These are phyloP conservation scores for Delphinus delphis DNA, from an alignment of 2,113 vertebrate species.

Conservation along the genomic window DNA sequence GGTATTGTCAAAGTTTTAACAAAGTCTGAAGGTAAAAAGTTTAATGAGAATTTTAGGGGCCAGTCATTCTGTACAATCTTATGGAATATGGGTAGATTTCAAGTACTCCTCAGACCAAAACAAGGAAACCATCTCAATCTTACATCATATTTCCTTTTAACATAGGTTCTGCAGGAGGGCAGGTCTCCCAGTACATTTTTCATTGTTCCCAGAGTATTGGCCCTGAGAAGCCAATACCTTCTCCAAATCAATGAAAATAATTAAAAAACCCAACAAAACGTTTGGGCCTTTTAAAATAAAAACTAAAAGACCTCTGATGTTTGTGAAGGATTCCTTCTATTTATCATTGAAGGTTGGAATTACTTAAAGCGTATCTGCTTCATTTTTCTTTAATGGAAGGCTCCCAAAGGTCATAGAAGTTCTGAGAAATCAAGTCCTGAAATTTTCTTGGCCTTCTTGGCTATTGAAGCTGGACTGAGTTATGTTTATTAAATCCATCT, in stretches of 20 bases:
- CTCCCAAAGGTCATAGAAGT: constrained; percentile 38
- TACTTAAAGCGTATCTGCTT: constrained; percentile 51
- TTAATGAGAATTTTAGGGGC: neutral
- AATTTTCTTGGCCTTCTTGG: constrained; percentile 51
- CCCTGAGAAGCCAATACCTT: neutral
- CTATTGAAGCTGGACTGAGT: constrained; percentile 39
- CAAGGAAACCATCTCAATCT: neutral
- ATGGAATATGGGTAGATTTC: neutral
- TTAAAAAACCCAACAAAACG: neutral
- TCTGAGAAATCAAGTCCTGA: constrained; percentile 61
- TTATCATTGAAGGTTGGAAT: constrained; percentile 58
- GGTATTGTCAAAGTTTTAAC: neutral
- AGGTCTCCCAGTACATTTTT: neutral
- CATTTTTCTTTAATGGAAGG: constrained; percentile 56
- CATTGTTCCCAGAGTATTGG: neutral
- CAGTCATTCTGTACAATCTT: neutral
- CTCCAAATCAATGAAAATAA: constrained; percentile 58
- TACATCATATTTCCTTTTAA: neutral
- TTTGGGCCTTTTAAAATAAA: constrained; percentile 52
- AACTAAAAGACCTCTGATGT: constrained; percentile 26
- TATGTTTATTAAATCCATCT: constrained; percentile 57
- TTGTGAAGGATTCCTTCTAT: constrained; percentile 53
- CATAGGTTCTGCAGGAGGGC: neutral
- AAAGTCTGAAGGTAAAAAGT: neutral
- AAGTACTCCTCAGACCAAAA: neutral